Percentiles rank a stretch among this genome's conserved stretches.
Conservation (phyloP, 2,113 vertebrate species). For the Prionailurus bengalensis region DNA sequence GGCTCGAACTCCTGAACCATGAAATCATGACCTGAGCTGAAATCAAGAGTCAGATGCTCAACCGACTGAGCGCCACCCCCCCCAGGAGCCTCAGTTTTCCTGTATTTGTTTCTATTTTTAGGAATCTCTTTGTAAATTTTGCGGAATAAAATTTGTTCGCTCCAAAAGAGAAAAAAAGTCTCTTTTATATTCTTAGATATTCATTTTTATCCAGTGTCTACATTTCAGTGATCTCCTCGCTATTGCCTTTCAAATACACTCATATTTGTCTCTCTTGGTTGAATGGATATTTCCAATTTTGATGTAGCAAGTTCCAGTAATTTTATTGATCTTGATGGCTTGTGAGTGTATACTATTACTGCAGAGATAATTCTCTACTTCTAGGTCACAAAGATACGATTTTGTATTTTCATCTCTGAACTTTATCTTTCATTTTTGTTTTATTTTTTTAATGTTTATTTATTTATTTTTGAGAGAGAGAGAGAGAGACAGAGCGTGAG, state of each 20-base stretch:
- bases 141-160: too few relatives aligned
- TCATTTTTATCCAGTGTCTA: background rate
- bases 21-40: too few relatives aligned
- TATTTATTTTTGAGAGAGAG: too few relatives aligned
- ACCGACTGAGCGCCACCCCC: accelerated
- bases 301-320: background rate
- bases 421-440: background rate
- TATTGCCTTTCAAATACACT: background rate
- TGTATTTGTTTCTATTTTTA: background rate
- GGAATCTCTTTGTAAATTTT: background rate
- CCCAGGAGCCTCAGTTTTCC: background rate
- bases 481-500: too few relatives aligned
- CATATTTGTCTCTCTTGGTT: background rate
- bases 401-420: background rate
- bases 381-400: background rate
- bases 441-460: background rate
- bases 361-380: background rate
- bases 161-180: too few relatives aligned
- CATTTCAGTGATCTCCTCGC: background rate
- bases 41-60: too few relatives aligned
- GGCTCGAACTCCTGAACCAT: too few relatives aligned
- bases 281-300: background rate
- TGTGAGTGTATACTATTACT: background rate
- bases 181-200: background rate
- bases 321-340: background rate